Evolutionary conservation across 37 sponge, comb jelly and placozoan species (phyloP), one percentile per base, ranked within the genome.

Genomic region (Tethya wilhelma): DNA sequence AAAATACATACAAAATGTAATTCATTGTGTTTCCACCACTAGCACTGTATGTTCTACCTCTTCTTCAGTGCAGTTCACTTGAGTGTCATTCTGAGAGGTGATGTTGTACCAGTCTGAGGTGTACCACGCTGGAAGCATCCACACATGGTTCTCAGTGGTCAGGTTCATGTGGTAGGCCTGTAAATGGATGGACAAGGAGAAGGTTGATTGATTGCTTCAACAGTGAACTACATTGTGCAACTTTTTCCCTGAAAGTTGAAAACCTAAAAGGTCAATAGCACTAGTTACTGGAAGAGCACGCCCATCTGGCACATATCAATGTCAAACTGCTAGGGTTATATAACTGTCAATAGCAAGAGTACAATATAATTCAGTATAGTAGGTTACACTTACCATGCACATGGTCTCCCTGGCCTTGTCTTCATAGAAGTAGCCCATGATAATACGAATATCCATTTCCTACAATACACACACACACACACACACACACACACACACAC

Each of bases 81-180:
- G 17, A 0, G 40, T 57, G 1, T 79, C 6, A 39, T 43, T 23
- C 40, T 78, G 49, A n/a, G n/a, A n/a, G 44, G 23, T 55, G 1
- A 5, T 64, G 9, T 75, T 63, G 76, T 81, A 92, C 85, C 89
- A 87, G 55, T 56, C 66, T 5, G 65, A 14, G 32, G 53, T 0
- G 66, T 66, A 92, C 85, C 83, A 87, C 1, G 79, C 89, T 31
- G 85, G 85, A 36, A 84, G 57, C 39, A 87, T 79, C 93, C 93
- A 92, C 22, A 87, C 37, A 49, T 92, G 81, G 34, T 84, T 79
- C 26, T 60, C 32, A 42, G 79, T 39, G 19, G 68, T 64, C 38
- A 87, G 75, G 32, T 64, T 79, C 67, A 42, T 71, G 2, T 56
- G 23, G 29, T 39, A 42, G 0, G 91, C 91, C 89, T 91, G 67